A percentile compares a stretch with the other conserved stretches of the same genome.
These are phyloP conservation scores for Salarias fasciatus DNA, from an alignment of 2,797 vertebrate species.

Conservation along the genomic window DNA sequence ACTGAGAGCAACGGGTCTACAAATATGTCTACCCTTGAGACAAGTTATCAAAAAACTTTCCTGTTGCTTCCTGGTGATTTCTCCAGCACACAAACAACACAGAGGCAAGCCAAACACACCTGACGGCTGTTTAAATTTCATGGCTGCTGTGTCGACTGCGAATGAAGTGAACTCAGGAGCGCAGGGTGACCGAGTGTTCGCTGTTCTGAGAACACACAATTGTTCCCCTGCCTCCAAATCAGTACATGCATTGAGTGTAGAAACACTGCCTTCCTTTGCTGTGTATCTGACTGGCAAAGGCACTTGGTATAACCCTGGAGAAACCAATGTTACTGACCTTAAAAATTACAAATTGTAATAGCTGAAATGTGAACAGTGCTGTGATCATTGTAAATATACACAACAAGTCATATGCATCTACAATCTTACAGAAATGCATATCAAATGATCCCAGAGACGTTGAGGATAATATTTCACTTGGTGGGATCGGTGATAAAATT, in stretches of 20 bases:
- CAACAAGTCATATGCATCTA: too few species aligned
- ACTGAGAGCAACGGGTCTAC: slow-evolving; percentile 35
- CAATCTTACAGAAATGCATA: too few species aligned
- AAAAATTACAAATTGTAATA: not conserved
- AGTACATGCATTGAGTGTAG: too few species aligned
- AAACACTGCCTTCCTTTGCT: too few species aligned
- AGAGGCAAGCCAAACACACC: slow-evolving; percentile 17
- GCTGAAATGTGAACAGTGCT: slow-evolving; percentile 1
- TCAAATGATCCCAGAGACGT: too few species aligned
- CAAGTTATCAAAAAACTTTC: slow-evolving; percentile 18
- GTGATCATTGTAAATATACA: not conserved
- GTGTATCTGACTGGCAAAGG: too few species aligned
- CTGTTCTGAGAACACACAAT: slow-evolving; percentile 8
- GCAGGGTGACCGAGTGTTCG: slow-evolving; percentile 2
- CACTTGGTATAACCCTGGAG: too few species aligned
- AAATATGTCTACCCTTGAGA: slow-evolving; percentile 44
- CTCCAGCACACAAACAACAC: slow-evolving; percentile 15
- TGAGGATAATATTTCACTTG: too few species aligned
- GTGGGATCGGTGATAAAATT: too few species aligned
- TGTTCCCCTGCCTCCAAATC: too few species aligned
- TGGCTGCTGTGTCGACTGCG: slow-evolving; percentile 26
- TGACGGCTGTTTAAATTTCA: slow-evolving; percentile 33
- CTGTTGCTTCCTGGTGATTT: slow-evolving; percentile 32
- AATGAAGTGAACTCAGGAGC: slow-evolving; percentile 17
- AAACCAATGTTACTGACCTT: too few species aligned